Percentiles rank a stretch among this genome's conserved stretches.
phyloP scores from a whole-genome alignment of 37 sponge, comb jelly and placozoan genomes.

The Hormiphora californensis region DNA sequence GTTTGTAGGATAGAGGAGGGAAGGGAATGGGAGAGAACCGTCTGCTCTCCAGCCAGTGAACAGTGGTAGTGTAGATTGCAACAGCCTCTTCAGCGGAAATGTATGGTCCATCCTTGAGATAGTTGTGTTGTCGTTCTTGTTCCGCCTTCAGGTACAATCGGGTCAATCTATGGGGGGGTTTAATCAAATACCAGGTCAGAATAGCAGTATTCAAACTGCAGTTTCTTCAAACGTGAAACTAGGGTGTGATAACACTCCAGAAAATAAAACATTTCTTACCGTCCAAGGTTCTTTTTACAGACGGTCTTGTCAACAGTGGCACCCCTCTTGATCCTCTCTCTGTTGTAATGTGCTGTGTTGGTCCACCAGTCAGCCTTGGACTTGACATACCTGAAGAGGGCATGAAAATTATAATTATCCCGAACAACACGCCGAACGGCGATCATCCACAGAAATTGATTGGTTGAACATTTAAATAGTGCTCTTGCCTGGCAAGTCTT shows the following conservation, averaged over 20 bases:
- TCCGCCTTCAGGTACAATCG: conserved; percentile 96
- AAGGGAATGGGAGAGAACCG: conserved; percentile 97
- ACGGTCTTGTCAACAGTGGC: conserved; percentile 99
- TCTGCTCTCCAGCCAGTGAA: conserved; percentile 99
- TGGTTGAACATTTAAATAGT: no score
- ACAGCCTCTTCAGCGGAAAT: conserved; percentile 96
- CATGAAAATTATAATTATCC: neutral
- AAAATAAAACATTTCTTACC: no score
- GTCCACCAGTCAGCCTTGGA: conserved; percentile 99
- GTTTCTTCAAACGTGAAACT: no score
- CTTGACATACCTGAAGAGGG: conserved; percentile 79
- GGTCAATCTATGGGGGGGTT: no score
- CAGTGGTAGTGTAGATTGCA: conserved; percentile 97
- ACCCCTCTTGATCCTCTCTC: conserved; percentile 94
- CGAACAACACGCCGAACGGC: no score
- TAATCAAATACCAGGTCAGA: no score
- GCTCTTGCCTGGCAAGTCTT: no score
- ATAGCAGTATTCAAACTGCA: no score
- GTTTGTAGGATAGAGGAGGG: conserved; percentile 98
- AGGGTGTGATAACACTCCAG: no score
- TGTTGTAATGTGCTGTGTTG: conserved; percentile 98
- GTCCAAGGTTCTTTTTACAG: conserved; percentile 99
- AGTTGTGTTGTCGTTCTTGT: conserved; percentile 99
- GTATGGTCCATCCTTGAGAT: conserved; percentile 99
- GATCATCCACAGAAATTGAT: no score